Base-by-base conservation (phyloP, 2,888 invertebrate genomes). In the Nineta flava region DNA sequence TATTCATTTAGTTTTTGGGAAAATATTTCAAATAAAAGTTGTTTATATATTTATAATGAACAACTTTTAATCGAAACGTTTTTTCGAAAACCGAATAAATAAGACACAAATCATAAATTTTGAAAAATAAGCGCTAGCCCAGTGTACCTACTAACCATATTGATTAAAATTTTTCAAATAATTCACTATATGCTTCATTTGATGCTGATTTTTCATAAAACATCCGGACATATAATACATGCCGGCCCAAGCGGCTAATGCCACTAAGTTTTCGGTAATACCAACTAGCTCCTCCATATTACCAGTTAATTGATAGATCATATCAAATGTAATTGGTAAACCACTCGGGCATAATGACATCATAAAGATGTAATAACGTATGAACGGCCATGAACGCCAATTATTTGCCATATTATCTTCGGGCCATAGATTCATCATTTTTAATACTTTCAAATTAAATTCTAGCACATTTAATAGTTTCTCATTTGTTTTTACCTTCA, bases 121-220 rank as follows among this genome's bases (percentile, higher is more conserved):
- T n/a, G n/a, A n/a, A n/a, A n/a, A n/a, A n/a, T n/a, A n/a, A n/a
- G n/a, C n/a, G n/a, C n/a, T n/a, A n/a, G n/a, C n/a, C n/a, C n/a
- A n/a, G n/a, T n/a, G n/a, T n/a, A n/a, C n/a, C n/a, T 26, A 26
- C 26, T 26, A 7, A 26, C 26, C 26, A 26, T 16, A 43, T 43
- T 43, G 17, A 16, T 17, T n/a, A 43, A 43, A 43, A 12, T 43
- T 9, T 43, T 43, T 43, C 15, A 43, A 43, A 43, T 19, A 43
- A 19, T 12, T 21, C 3, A 43, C 43, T 10, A 43, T 12, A 17
- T 43, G 9, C 19, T 43, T 17, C 43, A 43, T 43, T 21, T 43
- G 43, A 16, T 43, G 17, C 10, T 21, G 17, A 43, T 43, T 43
- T 43, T 43, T 43, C 43, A 43, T 43, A 21, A 43, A 43, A 43